phyloP scores from a whole-genome alignment of 1,140 invertebrate species.

The Drosophila ambigua region DNA sequence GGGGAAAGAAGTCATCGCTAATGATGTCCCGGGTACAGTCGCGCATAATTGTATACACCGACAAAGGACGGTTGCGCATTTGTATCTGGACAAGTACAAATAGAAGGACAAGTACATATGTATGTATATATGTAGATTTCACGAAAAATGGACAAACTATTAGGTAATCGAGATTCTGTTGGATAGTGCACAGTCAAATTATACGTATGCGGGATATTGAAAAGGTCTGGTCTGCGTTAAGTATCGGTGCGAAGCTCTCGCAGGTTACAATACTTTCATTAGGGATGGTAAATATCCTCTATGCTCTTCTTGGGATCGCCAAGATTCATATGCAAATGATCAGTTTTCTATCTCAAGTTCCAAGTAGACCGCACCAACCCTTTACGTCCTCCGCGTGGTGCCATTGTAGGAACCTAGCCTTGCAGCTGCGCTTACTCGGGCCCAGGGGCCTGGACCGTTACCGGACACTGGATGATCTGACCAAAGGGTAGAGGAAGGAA shows the following conservation, averaged over 20 bases:
- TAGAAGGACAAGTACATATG: too few species aligned
- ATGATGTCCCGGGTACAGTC: constrained; percentile 62
- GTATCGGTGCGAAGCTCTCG: too few species aligned
- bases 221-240: too few species aligned
- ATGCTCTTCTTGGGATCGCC: neutral
- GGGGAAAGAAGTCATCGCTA: constrained; percentile 35
- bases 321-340: constrained; percentile 34
- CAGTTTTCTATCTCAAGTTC: constrained; percentile 19
- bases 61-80: neutral
- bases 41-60: constrained; percentile 35
- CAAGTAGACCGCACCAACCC: constrained; percentile 21
- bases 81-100: too few species aligned
- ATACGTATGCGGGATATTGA: too few species aligned
- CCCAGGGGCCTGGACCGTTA: constrained; percentile 25
- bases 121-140: too few species aligned
- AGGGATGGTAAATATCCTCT: too few species aligned
- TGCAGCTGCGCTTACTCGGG: constrained; percentile 26
- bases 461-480: constrained; percentile 54
- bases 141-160: too few species aligned
- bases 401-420: neutral
- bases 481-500: constrained; percentile 28
- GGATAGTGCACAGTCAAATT: too few species aligned
- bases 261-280: too few species aligned
- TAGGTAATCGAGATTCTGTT: too few species aligned
- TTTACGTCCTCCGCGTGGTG: neutral